These are phyloP conservation scores for Tribolium madens DNA, from an alignment of 1,140 invertebrate species.

Conservation along the genomic window DNA sequence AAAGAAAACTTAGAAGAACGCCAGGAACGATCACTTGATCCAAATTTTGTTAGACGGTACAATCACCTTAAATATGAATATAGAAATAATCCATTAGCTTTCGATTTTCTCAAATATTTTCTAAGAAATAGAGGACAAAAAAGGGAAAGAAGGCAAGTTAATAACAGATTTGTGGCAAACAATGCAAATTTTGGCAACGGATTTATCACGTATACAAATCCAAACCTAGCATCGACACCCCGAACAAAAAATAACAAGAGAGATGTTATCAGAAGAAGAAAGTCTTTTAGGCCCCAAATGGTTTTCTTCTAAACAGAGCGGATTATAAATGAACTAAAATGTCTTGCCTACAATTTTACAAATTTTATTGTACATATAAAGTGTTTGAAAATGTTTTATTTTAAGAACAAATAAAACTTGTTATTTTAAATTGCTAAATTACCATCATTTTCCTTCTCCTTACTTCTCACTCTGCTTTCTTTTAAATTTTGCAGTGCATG, in stretches of 20 bases:
- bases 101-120: conserved; percentile 9
- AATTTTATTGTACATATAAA: no score
- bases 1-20: neutral
- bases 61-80: neutral
- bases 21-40: neutral
- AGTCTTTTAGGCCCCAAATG: conserved; percentile 8
- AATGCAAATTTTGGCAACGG: neutral
- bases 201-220: neutral
- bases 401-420: no score
- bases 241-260: conserved; percentile 3
- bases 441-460: no score
- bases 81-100: conserved; percentile 5
- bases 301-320: neutral
- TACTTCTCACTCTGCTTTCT: no score
- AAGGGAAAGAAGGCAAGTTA: neutral
- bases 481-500: no score
- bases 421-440: no score
- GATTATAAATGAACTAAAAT: neutral
- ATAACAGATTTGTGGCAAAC: neutral
- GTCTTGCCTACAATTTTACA: neutral
- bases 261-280: neutral
- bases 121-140: conserved; percentile 5
- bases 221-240: neutral
- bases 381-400: no score
- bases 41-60: neutral